Percentiles rank a stretch among this genome's conserved stretches.
These are phyloP conservation scores for Crossocerus cetratus DNA, from an alignment of 2,888 invertebrate genomes.

Conservation along the genomic window DNA sequence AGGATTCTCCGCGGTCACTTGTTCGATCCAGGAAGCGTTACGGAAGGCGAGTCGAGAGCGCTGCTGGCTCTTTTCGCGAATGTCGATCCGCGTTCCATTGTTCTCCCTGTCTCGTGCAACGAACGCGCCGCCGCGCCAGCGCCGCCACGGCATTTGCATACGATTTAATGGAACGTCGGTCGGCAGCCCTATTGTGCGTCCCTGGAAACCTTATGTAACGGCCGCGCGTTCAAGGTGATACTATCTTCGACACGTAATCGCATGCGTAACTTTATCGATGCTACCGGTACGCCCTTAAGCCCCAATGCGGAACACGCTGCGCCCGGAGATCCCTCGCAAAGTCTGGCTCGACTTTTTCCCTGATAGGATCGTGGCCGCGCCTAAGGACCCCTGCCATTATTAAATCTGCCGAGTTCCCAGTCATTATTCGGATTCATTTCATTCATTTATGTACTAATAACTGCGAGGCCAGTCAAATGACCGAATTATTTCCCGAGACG, in stretches of 20 bases:
- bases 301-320: neutral
- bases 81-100: slow-evolving; percentile 51
- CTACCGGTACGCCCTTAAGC: slow-evolving; percentile 45
- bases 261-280: slow-evolving; percentile 53
- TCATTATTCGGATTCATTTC: too few species aligned
- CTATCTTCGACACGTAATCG: slow-evolving; percentile 58
- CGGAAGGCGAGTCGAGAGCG: slow-evolving; percentile 40
- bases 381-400: too few species aligned
- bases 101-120: slow-evolving; percentile 39
- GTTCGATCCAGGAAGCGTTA: slow-evolving; percentile 53
- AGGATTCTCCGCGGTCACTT: neutral
- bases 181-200: slow-evolving; percentile 23
- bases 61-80: slow-evolving; percentile 49
- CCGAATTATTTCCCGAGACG: too few species aligned
- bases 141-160: slow-evolving; percentile 59
- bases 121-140: too few species aligned
- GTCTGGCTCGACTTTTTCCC: too few species aligned
- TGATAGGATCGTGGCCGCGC: too few species aligned
- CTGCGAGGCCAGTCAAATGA: too few species aligned
- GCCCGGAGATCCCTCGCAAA: too few species aligned
- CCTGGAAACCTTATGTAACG: slow-evolving; percentile 66
- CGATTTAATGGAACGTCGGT: slow-evolving; percentile 67
- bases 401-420: too few species aligned
- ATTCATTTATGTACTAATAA: too few species aligned
- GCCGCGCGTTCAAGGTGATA: slow-evolving; percentile 48